Base-by-base conservation (phyloP, 1,140 invertebrate species). In the Pseudomyrmex gracilis region DNA sequence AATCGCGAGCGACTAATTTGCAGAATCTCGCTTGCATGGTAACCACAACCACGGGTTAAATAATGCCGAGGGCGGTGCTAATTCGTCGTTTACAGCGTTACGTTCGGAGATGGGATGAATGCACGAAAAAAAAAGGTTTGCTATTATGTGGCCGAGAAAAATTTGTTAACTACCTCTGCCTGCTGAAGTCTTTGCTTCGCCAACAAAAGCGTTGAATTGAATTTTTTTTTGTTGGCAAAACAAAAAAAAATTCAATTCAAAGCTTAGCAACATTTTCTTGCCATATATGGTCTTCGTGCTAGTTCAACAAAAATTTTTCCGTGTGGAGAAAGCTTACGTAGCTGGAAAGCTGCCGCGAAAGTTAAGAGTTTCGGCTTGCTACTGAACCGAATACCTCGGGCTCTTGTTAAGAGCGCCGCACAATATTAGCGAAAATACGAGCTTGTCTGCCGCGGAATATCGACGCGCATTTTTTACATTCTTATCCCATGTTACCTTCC, bases 41-140 rank as follows among this genome's bases (percentile, higher is more conserved):
- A 68, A 78, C 57, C 43, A 9, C 34, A 5, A 34, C 0, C 9
- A n/a, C 73, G 51, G 49, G 73, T 77, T 58, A 77, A 77, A 73
- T 83, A 83, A 83, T 66, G 49, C 47, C 49, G 58, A 83, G 57
- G 73, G 73, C 61, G 61, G 34, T 76, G 12, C 49, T 74, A 83
- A 83, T 76, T 77, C 73, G 73, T 66, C 80, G 73, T 77, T 83
- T 77, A 77, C 73, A 17, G 20, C 51, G 12, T 76, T 64, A 76
- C 49, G 24, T 76, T 34, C n/a, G 22, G 22, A 2, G 51, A 45
- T n/a, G 47, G 60, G 58, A 76, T 20, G 47, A 83, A 77, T 77
- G 34, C 5, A 34, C 5, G 34, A 34, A 34, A 34, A 34, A 34
- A 34, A 34, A 34, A 34, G 34, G 4, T 34, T 34, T 34, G 34